Conservation (phyloP, 2,888 invertebrate species). For the Stenoptilia bipunctidactyla region DNA sequence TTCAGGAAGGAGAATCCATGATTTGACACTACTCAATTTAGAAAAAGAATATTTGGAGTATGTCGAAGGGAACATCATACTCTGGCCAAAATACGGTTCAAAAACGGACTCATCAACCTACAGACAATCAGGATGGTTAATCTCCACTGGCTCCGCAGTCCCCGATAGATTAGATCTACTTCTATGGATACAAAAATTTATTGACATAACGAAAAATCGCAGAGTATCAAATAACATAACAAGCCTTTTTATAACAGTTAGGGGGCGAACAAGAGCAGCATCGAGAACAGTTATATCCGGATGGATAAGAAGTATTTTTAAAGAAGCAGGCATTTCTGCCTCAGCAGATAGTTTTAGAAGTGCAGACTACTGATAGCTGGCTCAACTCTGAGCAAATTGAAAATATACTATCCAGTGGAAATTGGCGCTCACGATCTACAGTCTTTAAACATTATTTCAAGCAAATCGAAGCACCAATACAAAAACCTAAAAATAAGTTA, state of each 20-base stretch:
- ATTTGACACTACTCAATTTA: background rate
- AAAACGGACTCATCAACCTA: background rate
- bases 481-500: background rate
- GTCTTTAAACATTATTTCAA: background rate
- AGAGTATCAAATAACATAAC: background rate
- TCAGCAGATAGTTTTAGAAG: too few species aligned
- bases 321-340: too few species aligned
- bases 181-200: background rate
- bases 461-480: background rate
- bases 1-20: background rate
- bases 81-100: background rate
- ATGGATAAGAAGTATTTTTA: background rate
- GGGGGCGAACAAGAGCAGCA: background rate
- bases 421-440: background rate
- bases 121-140: background rate
- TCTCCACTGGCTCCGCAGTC: background rate
- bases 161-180: background rate
- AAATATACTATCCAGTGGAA: background rate
- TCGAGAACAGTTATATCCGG: background rate
- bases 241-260: background rate
- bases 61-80: background rate
- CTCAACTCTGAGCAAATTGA: background rate
- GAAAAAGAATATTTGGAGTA: background rate
- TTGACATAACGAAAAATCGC: background rate
- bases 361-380: too few species aligned